Percentiles rank a stretch among this genome's conserved stretches.
phyloP scores from a whole-genome alignment of 2,113 vertebrate genomes.

The Vidua macroura region DNA sequence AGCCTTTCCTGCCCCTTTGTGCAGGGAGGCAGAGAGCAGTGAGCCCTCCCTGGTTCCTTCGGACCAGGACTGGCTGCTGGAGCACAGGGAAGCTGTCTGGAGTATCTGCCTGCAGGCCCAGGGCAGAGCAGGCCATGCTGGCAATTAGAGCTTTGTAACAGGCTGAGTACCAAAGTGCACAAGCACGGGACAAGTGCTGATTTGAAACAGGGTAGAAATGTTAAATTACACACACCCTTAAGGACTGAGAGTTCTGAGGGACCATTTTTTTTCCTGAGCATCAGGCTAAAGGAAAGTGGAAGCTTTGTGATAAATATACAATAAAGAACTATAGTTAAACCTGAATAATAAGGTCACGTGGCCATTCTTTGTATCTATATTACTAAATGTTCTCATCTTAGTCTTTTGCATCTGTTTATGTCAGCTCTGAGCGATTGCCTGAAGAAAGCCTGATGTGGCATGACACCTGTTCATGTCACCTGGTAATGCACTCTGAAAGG shows the following conservation, averaged over 20 bases:
- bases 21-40: background rate
- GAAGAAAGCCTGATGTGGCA: slow-evolving; percentile 52
- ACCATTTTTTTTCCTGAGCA: background rate
- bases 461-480: slow-evolving; percentile 58
- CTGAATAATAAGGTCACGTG: background rate
- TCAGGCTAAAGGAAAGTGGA: background rate
- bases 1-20: background rate
- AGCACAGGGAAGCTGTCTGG: background rate
- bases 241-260: background rate
- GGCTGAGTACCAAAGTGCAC: background rate
- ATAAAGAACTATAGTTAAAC: background rate
- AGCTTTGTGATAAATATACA: background rate
- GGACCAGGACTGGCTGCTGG: background rate
- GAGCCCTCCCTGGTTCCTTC: background rate
- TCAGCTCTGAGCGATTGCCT: slow-evolving; percentile 53
- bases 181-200: background rate
- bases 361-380: background rate
- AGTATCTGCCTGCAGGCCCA: background rate
- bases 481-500: slow-evolving; percentile 32
- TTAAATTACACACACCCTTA: background rate
- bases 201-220: background rate
- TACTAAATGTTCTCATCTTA: background rate
- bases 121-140: background rate
- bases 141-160: background rate
- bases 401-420: slow-evolving; percentile 59